phyloP scores from a whole-genome alignment of 2,113 vertebrate genomes.

The Phyllostomus hastatus region DNA sequence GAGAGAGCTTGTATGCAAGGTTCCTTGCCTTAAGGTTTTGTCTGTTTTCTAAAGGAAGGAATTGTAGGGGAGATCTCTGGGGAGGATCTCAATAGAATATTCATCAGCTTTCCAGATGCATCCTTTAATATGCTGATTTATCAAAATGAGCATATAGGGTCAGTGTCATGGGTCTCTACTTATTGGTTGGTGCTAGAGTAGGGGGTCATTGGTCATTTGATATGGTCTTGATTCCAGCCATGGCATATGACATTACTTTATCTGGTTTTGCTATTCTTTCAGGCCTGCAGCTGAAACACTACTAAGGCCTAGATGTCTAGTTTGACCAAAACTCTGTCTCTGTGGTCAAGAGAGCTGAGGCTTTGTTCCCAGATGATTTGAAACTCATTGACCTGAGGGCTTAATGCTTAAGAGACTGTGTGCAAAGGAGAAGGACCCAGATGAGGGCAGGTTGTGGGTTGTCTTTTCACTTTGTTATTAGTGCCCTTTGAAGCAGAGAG shows the following conservation, averaged over 20 bases:
- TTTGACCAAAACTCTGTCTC: not conserved
- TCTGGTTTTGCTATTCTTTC: not conserved
- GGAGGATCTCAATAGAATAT: not conserved
- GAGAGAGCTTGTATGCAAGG: not conserved
- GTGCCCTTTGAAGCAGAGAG: no score
- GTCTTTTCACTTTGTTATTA: no score
- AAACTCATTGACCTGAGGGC: not conserved
- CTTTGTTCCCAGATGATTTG: not conserved
- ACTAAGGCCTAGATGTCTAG: not conserved
- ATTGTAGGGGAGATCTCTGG: not conserved
- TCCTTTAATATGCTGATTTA: not conserved
- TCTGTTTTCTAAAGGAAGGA: not conserved
- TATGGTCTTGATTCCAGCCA: not conserved
- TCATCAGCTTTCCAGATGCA: not conserved
- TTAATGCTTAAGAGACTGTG: not conserved
- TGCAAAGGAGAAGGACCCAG: not conserved
- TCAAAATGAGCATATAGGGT: not conserved
- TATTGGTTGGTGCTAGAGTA: not conserved
- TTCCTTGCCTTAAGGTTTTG: not conserved
- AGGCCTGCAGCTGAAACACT: not conserved
- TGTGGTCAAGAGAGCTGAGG: not conserved
- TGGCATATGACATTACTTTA: not conserved
- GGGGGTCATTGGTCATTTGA: not conserved
- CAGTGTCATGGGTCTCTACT: not conserved
- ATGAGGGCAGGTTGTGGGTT: not conserved